Evolutionary conservation across 2,797 vertebrate species (phyloP).

Genomic region (Myotis daubentonii): DNA sequence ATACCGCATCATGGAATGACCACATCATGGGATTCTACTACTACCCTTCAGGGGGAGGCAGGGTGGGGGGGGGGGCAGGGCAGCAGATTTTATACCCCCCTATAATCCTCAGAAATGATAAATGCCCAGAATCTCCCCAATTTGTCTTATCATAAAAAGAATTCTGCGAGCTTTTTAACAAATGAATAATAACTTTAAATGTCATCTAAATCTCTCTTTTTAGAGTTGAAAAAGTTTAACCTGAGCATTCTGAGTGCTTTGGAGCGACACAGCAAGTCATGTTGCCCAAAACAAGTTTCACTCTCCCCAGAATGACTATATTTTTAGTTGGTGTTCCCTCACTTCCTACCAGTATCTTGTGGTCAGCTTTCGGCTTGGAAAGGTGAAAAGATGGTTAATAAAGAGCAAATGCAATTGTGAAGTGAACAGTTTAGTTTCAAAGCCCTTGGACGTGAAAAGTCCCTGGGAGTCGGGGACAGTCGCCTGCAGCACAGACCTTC

Average conservation of each 20-base stretch:
- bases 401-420: neutral
- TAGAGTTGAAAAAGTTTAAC: neutral
- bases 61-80: rapidly evolving
- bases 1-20: rapidly evolving
- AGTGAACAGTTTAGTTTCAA: neutral
- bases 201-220: neutral
- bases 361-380: neutral
- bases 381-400: neutral
- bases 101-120: neutral
- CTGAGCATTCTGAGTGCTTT: neutral
- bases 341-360: too few relatives aligned
- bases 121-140: too few relatives aligned
- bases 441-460: rapidly evolving
- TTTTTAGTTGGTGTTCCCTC: neutral
- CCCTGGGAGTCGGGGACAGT: neutral
- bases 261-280: neutral
- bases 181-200: neutral
- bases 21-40: neutral
- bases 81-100: rapidly evolving
- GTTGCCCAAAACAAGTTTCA: neutral
- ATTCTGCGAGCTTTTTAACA: neutral
- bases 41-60: too few relatives aligned
- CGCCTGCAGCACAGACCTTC: neutral
- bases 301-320: neutral
- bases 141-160: neutral